phyloP scores from a whole-genome alignment of 2,797 vertebrate species.

The Heliangelus exortis region DNA sequence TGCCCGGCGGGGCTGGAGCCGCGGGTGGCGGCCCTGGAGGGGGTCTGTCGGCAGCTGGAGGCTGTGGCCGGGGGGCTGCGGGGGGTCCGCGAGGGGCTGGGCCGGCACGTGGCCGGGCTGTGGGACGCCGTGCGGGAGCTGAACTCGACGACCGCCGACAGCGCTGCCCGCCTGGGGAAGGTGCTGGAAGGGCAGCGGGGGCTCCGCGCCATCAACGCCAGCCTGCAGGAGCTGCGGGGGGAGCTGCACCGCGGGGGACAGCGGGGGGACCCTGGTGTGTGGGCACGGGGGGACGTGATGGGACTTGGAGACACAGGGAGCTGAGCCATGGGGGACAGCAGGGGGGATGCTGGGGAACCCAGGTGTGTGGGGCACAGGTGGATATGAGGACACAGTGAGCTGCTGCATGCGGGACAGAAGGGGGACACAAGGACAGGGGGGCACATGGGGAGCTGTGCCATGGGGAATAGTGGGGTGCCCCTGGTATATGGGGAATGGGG shows the following conservation, averaged over 20 bases:
- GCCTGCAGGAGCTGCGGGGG: conserved; percentile 80
- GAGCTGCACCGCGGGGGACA: conserved; percentile 63
- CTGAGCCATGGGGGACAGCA: no score
- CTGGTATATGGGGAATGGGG: no score
- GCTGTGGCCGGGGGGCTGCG: conserved; percentile 83
- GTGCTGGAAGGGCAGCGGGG: conserved; percentile 77
- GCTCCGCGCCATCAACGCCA: conserved; percentile 84
- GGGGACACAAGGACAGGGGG: no score
- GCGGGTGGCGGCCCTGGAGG: conserved; percentile 89
- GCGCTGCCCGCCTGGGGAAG: conserved; percentile 81
- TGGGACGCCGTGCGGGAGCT: conserved; percentile 88
- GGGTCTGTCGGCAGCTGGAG: conserved; percentile 85
- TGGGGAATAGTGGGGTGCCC: no score
- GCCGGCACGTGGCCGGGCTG: conserved; percentile 73
- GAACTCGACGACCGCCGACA: conserved; percentile 82
- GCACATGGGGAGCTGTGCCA: no score
- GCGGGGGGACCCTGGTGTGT: no score
- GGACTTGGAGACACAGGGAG: no score
- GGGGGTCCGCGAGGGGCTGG: conserved; percentile 76
- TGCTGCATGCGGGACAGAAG: no score
- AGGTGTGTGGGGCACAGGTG: no score
- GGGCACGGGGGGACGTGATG: no score
- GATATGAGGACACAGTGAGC: no score
- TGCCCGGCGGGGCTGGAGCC: conserved; percentile 83
- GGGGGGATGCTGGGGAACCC: no score